Percentiles rank a stretch among this genome's conserved stretches.
These are phyloP conservation scores for Cremastinae sp. DNA, from an alignment of 2,888 invertebrate genomes.

Conservation along the genomic window DNA sequence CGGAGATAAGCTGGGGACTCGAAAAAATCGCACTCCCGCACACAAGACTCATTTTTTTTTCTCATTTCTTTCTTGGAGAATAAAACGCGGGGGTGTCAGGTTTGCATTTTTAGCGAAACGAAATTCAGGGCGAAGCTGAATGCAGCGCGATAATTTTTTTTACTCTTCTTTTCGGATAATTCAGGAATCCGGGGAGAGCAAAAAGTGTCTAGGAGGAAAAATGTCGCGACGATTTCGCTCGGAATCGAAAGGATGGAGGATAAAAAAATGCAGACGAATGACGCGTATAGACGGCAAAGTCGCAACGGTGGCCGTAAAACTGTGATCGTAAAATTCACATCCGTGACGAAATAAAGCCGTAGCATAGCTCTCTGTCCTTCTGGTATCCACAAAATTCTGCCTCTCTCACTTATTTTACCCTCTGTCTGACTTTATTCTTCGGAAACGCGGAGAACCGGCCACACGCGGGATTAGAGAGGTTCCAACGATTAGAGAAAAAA, in stretches of 20 bases:
- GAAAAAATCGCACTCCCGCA: conserved; percentile 40
- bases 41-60: conserved; percentile 6
- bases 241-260: conserved; percentile 5
- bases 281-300: conserved; percentile 38
- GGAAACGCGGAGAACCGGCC: no score
- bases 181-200: no score
- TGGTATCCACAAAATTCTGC: conserved; percentile 26
- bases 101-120: no score
- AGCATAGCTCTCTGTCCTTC: conserved; percentile 40
- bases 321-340: conserved; percentile 66
- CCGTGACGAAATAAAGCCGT: conserved; percentile 69
- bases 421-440: conserved; percentile 42
- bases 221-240: conserved; percentile 2
- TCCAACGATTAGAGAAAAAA: no score
- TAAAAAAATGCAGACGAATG: conserved; percentile 28
- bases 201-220: not conserved
- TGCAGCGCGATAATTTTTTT: no score
- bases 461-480: no score
- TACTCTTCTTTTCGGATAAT: no score
- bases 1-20: conserved; percentile 44
- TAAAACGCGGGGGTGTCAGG: no score
- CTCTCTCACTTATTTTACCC: conserved; percentile 18
- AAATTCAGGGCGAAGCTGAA: no score
- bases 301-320: conserved; percentile 59
- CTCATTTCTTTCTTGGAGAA: no score